Percentiles rank a stretch among this genome's conserved stretches.
Conservation (phyloP, 2,888 invertebrate genomes). For the Harpagoxenus sublaevis region DNA sequence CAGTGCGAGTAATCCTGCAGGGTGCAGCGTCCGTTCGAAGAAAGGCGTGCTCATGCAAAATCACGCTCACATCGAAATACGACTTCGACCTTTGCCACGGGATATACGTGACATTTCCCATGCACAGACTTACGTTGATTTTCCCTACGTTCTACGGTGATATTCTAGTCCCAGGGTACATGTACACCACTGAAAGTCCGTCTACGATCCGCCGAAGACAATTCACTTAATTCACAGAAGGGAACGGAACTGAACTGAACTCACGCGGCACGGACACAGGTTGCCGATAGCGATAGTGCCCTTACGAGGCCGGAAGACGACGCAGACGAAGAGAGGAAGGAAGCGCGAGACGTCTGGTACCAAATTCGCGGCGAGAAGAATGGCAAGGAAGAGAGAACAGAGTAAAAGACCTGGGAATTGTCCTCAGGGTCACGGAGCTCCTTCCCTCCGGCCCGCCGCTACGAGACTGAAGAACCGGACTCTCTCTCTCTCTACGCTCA, state of each 20-base stretch:
- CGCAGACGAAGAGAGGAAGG: neutral
- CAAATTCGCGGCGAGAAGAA: constrained; percentile 7
- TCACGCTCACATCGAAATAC: neutral
- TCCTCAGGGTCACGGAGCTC: constrained; percentile 85
- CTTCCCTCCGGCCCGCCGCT: constrained; percentile 85
- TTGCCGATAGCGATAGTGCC: constrained; percentile 8
- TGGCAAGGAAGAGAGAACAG: constrained; percentile 36
- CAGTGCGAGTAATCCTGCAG: neutral
- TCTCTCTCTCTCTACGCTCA: constrained; percentile 72
- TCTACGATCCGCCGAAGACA: constrained; percentile 48
- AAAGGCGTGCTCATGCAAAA: constrained; percentile 28
- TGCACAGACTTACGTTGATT: constrained; percentile 69
- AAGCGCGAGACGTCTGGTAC: constrained; percentile 2
- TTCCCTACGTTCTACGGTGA: constrained; percentile 72
- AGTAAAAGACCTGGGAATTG: constrained; percentile 45
- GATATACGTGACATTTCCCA: neutral
- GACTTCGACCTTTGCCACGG: neutral
- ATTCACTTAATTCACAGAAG: constrained; percentile 64
- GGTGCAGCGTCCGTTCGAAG: neutral
- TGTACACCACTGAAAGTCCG: constrained; percentile 68
- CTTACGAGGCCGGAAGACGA: constrained; percentile 9
- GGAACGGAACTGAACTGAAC: constrained; percentile 39
- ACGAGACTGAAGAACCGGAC: constrained; percentile 82
- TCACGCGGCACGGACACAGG: constrained; percentile 12
- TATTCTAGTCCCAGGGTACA: constrained; percentile 69